Percentiles rank a stretch among this genome's conserved stretches.
phyloP scores from a whole-genome alignment of 2,888 invertebrate genomes.

The Erebia aethiops region DNA sequence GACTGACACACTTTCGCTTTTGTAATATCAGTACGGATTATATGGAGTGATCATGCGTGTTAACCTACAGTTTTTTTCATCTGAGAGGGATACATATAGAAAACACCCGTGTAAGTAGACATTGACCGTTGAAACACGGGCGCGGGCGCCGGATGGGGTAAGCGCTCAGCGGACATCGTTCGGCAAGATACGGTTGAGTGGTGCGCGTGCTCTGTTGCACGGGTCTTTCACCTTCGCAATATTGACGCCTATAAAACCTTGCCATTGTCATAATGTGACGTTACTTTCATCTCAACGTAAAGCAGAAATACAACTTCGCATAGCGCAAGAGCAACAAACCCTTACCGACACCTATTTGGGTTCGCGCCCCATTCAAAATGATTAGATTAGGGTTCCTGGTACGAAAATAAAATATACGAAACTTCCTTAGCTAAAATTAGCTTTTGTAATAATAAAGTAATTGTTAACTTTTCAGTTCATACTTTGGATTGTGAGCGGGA shows the following conservation, averaged over 20 bases:
- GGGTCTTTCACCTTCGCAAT: constrained; percentile 82
- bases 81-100: no score
- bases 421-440: constrained; percentile 25
- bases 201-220: constrained; percentile 75
- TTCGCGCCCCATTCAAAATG: constrained; percentile 72
- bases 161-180: constrained; percentile 81
- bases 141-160: constrained; percentile 66
- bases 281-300: constrained; percentile 79
- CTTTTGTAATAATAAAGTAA: constrained; percentile 25
- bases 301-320: constrained; percentile 71
- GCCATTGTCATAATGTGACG: constrained; percentile 77
- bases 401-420: constrained; percentile 44
- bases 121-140: no score
- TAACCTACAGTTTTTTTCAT: no score
- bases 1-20: no score
- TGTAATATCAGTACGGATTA: no score
- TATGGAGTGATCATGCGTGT: no score
- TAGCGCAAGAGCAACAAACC: constrained; percentile 56
- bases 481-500: constrained; percentile 70
- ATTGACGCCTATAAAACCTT: constrained; percentile 82
- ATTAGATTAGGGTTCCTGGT: constrained; percentile 70
- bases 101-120: no score
- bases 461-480: constrained; percentile 67
- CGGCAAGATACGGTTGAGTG: constrained; percentile 75
- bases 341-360: constrained; percentile 59